phyloP scores from a whole-genome alignment of 2,888 invertebrate genomes.

The Campoplex nolae region DNA sequence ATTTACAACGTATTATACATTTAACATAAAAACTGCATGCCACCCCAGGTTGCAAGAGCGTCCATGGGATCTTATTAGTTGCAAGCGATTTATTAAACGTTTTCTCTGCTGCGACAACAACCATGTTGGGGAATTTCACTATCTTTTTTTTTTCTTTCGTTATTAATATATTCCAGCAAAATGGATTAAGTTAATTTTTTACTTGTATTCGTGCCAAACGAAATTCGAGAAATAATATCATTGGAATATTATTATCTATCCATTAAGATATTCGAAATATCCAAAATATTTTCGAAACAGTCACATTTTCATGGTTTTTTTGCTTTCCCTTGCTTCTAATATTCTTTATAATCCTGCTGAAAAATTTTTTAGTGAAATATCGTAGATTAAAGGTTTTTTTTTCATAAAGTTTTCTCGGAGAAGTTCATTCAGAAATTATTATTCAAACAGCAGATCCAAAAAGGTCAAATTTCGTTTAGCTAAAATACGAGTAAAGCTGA shows the following conservation, averaged over 20 bases:
- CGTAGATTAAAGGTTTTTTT: background rate
- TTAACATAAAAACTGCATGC: conserved; percentile 78
- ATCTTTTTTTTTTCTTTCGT: background rate
- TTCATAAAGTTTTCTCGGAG: background rate
- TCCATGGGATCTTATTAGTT: conserved; percentile 78
- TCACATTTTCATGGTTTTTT: background rate
- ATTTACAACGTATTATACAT: conserved; percentile 82
- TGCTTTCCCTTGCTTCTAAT: background rate
- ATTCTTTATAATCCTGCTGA: too few species aligned
- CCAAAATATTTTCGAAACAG: too few species aligned
- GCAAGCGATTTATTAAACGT: conserved; percentile 73
- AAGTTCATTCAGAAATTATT: background rate
- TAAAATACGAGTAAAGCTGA: background rate
- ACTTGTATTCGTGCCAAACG: background rate
- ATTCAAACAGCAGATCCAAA: background rate
- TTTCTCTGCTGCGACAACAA: conserved; percentile 25
- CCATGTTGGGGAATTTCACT: conserved; percentile 7
- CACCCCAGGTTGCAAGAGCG: conserved; percentile 82
- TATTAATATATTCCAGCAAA: background rate
- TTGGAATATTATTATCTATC: background rate
- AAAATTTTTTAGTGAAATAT: background rate
- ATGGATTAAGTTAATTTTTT: conserved; percentile 9
- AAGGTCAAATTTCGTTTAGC: background rate
- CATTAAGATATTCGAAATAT: too few species aligned
- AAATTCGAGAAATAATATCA: background rate